phyloP scores from a whole-genome alignment of 2,797 vertebrate species.

The Dryobates pubescens region DNA sequence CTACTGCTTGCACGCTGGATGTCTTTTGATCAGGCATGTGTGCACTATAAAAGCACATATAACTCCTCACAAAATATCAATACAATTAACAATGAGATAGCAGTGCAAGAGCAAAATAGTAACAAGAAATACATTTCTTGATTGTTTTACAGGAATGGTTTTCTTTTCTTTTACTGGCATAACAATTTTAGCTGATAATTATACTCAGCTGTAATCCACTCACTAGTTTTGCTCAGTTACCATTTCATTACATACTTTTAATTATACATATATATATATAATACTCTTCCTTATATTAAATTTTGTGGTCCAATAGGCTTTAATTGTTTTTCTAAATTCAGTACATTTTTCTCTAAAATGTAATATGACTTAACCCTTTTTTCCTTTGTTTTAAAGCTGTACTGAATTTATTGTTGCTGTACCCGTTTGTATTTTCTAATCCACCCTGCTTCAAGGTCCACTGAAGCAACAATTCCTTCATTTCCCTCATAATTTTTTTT shows the following conservation, averaged over 20 bases:
- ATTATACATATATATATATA: conserved; percentile 34
- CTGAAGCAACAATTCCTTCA: conserved; percentile 65
- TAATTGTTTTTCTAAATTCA: conserved; percentile 74
- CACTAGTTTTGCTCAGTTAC: conserved; percentile 10
- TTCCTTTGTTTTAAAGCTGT: conserved; percentile 67
- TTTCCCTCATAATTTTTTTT: conserved; percentile 9
- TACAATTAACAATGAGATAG: conserved; percentile 17
- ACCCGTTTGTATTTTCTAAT: conserved; percentile 65
- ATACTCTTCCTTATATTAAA: conserved; percentile 71
- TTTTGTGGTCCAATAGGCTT: conserved; percentile 70
- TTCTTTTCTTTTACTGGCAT: conserved; percentile 52
- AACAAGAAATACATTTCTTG: conserved; percentile 18
- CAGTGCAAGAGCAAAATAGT: conserved; percentile 25
- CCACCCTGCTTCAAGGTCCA: conserved; percentile 33
- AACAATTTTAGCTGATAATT: background rate
- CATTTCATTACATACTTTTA: conserved; percentile 52
- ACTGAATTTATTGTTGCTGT: conserved; percentile 61
- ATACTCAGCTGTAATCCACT: conserved; percentile 21
- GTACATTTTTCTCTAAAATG: conserved; percentile 63
- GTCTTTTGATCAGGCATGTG: background rate
- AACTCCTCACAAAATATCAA: conserved; percentile 19
- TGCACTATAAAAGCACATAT: conserved; percentile 11
- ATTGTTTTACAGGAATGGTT: conserved; percentile 36
- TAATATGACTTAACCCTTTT: conserved; percentile 59
- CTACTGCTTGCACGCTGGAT: background rate